phyloP scores from a whole-genome alignment of 2,113 vertebrate genomes.

The cattle (Bos taurus) region ARS-UCD2.0 NC_037343.1:75150501-75151000 shows the following conservation, averaged over 20 bases:
- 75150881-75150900: not conserved
- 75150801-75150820: conserved; percentile 66
- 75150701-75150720: not conserved
- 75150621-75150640: rapidly evolving
- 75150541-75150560: not conserved
- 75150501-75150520: not conserved
- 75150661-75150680: not conserved
- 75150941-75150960: conserved; percentile 2
- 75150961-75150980: not conserved
- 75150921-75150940: conserved; percentile 7
- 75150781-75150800: conserved; percentile 65
- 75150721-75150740: conserved; percentile 40
- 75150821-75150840: conserved; percentile 64
- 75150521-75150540: not conserved
- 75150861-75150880: not conserved
- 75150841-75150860: conserved; percentile 59
- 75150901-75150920: not conserved
- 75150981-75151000: not conserved
- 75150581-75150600: not conserved
- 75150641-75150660: not conserved
- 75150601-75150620: not conserved
- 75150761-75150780: conserved; percentile 13
- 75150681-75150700: not conserved
- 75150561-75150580: not conserved
- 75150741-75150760: conserved; percentile 54